phyloP scores from a whole-genome alignment of 2,888 invertebrate species.

The Megastigmus dorsalis region DNA sequence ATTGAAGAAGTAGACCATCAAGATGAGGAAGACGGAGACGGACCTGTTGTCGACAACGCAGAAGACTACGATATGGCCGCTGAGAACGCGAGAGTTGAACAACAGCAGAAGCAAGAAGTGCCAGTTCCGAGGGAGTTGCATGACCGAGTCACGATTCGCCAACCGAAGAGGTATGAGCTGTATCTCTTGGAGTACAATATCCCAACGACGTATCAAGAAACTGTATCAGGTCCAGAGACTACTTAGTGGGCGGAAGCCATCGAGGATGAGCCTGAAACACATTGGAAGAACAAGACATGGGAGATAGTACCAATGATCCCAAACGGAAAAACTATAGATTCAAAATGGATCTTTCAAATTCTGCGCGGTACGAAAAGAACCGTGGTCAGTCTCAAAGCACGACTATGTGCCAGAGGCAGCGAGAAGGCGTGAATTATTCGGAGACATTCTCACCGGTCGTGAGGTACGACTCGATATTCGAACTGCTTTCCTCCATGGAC shows the following conservation, averaged over 20 bases:
- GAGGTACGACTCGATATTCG: neutral
- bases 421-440: conserved; percentile 48
- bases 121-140: neutral
- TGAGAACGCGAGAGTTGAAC: neutral
- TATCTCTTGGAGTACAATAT: neutral
- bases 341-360: conserved; percentile 56
- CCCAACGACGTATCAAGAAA: conserved; percentile 48
- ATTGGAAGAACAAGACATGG: conserved; percentile 53
- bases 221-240: conserved; percentile 26
- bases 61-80: neutral
- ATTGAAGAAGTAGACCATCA: neutral
- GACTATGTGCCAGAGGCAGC: conserved; percentile 55
- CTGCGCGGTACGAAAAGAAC: conserved; percentile 43
- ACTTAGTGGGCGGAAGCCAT: conserved; percentile 48
- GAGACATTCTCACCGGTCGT: conserved; percentile 54
- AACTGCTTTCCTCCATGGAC: neutral
- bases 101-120: neutral
- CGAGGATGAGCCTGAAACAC: conserved; percentile 45
- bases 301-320: conserved; percentile 31
- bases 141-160: neutral
- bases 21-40: neutral
- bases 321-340: conserved; percentile 46
- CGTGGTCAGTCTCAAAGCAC: conserved; percentile 47
- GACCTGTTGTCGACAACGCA: neutral
- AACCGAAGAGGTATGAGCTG: neutral